Evolutionary conservation across 2,888 invertebrate species (phyloP), one percentile per base, ranked within the genome.

Genomic region (Stenchaetothrips biformis): DNA sequence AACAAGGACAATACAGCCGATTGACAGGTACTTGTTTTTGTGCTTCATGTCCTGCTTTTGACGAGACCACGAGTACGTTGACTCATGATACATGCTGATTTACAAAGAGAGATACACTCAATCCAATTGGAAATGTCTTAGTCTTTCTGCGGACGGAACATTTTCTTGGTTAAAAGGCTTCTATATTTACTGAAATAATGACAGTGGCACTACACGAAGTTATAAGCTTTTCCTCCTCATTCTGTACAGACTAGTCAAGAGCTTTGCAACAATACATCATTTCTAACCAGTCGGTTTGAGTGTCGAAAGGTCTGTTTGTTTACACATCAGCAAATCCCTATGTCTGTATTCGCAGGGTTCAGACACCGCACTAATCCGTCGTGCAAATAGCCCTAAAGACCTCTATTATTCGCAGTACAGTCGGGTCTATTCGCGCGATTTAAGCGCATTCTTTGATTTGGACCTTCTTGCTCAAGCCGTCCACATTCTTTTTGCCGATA

Each of bases 31-130:
- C 25, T 74, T 74, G 67, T 74, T 74, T 25, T 21, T 74, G 25
- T 74, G 21, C 67, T 74, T 74, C 67, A 74, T 74, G 67, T 74
- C 67, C 13, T 59, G 59, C 16, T 59, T 59, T 18, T 59, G 59
- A 59, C 59, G 59, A 13, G 59, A 2, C 59, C 59, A 59, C 59
- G 59, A 59, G 16, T 59, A 59, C 59, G 59, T 74, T 11, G 25
- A 11, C 25, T 74, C 67, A 25, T 74, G 67, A 11, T 74, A 74
- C 67, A 74, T 74, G 25, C 21, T 25, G 16, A 16, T 13, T 18
- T 18, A 37, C 37, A 37, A 37, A 37, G 37, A 59, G 59, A 59
- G 18, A 18, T 13, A 18, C 6, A 53, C 13, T 9, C 59, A 59
- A 7, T 13, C 59, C 13, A 6, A n/a, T 7, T 74, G 67, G 25